phyloP scores from a whole-genome alignment of 2,113 vertebrate species.

The Mesembrinibis cayennensis region DNA sequence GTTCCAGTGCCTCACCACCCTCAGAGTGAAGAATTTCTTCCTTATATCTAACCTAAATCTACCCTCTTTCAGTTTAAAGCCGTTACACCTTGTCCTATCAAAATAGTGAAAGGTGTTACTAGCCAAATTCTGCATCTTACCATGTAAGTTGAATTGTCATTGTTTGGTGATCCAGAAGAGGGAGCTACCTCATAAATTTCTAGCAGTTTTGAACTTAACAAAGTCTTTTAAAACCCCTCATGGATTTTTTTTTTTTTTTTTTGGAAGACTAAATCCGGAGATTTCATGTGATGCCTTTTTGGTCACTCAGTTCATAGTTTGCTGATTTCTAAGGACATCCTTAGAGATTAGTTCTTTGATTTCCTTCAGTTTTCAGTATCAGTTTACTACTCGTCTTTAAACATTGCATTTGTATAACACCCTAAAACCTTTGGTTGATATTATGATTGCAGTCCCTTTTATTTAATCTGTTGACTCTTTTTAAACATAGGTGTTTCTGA shows the following conservation, averaged over 20 bases:
- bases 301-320: not conserved
- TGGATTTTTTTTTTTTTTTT: not conserved
- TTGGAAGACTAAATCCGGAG: not conserved
- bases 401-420: rapidly evolving
- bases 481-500: not conserved
- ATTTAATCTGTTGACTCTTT: not conserved
- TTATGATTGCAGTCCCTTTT: not conserved
- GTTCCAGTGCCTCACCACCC: not conserved
- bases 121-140: not conserved
- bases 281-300: not conserved
- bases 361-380: not conserved
- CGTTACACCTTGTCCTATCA: not conserved
- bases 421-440: not conserved
- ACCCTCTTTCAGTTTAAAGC: not conserved
- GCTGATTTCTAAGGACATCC: not conserved
- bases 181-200: constrained; percentile 56
- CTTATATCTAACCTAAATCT: not conserved
- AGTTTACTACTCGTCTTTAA: not conserved
- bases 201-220: not conserved
- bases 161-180: constrained; percentile 52
- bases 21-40: not conserved
- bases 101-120: not conserved
- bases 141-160: not conserved
- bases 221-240: not conserved
- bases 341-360: not conserved